Base-by-base conservation (phyloP, 2,888 invertebrate species). In the Agrilus biguttatus region DNA sequence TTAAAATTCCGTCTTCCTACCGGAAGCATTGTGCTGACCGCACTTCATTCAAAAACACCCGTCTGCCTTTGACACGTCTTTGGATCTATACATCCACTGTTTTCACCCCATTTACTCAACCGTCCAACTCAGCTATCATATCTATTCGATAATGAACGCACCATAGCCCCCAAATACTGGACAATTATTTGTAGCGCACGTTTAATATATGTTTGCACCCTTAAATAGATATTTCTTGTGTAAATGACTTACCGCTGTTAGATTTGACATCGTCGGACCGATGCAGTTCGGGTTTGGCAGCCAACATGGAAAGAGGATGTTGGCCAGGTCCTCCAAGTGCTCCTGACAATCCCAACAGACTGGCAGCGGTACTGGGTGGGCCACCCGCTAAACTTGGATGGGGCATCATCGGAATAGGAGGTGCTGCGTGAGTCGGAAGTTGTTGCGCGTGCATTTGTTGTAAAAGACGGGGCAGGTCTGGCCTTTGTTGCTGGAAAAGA, bases 361-460 rank as follows among this genome's bases (percentile, higher is more conserved):
- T 78, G 37, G 77, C 77, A 28, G 71, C 75, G 42, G 67, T 62
- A 45, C 67, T 63, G 2, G 69, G 69, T 8, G 74, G 74, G 10
- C 69, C 70, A 17, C 73, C 74, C 5, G 70, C 73, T 39, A 75
- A 60, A 17, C 76, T 75, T 4, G 79, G 78, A 65, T 79, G 79
- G 36, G 78, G 77, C 67, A 77, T 77, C 70, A 85, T 78, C 38
- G 77, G 77, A 48, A 76, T 67, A n/a, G 83, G 81, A 36, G 82
- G 81, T 41, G 84, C 82, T 37, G 79, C 78, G 46, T 80, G 81
- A 45, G 79, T 73, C 14, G 72, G 73, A 52, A 87, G 82, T 68
- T 88, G 89, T 56, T 89, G 89, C 33, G 88, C 89, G 65, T 91
- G 91, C 87, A 91, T 89, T 70, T 91, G 91, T 69, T 91, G 91